A percentile compares a stretch with the other conserved stretches of the same genome.
These are phyloP conservation scores for Pelagia noctiluca DNA, from an alignment of 30 jellyfish, hydroid and myxozoan genomes.

Conservation along the genomic window DNA sequence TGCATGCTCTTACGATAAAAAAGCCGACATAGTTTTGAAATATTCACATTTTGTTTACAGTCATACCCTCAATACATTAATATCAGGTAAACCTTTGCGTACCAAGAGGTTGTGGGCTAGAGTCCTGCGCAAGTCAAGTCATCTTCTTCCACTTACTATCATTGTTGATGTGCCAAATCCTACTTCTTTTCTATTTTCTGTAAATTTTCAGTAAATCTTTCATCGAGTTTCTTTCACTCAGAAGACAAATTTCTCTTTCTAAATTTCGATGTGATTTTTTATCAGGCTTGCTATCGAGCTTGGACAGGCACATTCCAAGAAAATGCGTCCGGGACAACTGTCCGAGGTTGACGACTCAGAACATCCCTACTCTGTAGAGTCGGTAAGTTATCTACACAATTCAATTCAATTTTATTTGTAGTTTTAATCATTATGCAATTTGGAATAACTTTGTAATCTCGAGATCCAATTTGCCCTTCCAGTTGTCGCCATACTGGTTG, in stretches of 20 bases:
- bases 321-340: slow-evolving; percentile 24
- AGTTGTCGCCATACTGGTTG: not conserved
- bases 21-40: no score
- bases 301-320: slow-evolving; percentile 27
- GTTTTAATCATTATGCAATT: not conserved
- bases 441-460: not conserved
- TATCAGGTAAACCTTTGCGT: no score
- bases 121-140: no score
- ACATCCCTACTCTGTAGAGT: slow-evolving; percentile 59
- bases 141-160: no score
- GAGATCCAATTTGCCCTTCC: not conserved
- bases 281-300: slow-evolving; percentile 64
- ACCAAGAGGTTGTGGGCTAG: no score
- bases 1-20: no score
- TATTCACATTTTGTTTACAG: not conserved
- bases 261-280: not conserved
- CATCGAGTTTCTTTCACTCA: not conserved
- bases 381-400: slow-evolving; percentile 40
- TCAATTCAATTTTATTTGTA: not conserved
- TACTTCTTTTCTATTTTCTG: no score
- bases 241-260: not conserved
- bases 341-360: slow-evolving; percentile 58
- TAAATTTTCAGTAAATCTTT: no score
- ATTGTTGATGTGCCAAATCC: no score
- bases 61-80: no score